phyloP scores from a whole-genome alignment of 37 sponge, comb jelly and placozoan genomes.

The Spongilla lacustris region DNA sequence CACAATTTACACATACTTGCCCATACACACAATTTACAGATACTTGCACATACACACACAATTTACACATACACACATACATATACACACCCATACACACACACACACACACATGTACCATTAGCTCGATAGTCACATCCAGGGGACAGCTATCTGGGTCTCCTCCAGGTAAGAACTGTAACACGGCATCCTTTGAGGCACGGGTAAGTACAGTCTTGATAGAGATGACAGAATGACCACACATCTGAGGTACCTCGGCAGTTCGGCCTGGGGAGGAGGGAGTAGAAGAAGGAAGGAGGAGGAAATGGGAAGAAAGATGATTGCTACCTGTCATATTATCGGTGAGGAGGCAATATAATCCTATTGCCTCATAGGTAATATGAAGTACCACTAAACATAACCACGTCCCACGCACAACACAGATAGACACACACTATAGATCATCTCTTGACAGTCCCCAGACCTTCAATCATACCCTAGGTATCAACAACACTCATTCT shows the following conservation, averaged over 20 bases:
- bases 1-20: not conserved
- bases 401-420: no score
- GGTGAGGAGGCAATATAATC: no score
- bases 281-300: not conserved
- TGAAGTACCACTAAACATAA: no score
- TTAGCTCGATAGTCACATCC: not conserved
- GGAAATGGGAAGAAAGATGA: not conserved
- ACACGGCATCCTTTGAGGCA: not conserved
- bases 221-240: not conserved
- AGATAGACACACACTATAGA: no score
- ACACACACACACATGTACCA: slow-evolving; percentile 32
- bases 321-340: no score
- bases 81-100: not conserved
- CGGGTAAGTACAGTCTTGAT: not conserved
- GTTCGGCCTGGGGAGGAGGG: no score
- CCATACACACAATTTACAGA: not conserved
- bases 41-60: not conserved
- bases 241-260: not conserved
- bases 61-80: not conserved
- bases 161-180: not conserved
- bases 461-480: no score
- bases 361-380: no score
- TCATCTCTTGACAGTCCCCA: no score
- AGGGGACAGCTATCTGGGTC: not conserved
- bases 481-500: no score